Evolutionary conservation across 2,888 invertebrate species (phyloP).

Genomic region (Adelognathus sp.): DNA sequence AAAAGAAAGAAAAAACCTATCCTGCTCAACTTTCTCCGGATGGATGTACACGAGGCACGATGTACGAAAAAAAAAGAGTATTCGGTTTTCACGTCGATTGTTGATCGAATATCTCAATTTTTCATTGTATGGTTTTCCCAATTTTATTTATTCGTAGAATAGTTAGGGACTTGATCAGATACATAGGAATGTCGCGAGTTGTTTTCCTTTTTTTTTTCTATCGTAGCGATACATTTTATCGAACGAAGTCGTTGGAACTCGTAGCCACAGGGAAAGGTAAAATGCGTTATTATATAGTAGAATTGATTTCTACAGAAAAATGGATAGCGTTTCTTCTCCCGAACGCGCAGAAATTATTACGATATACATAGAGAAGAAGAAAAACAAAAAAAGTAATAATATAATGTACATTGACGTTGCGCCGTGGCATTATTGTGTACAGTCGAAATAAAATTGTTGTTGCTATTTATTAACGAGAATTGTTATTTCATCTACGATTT

Average conservation of each 20-base stretch:
- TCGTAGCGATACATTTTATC: neutral
- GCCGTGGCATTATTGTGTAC: conserved; percentile 57
- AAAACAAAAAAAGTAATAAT: too few species aligned
- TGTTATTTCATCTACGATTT: too few species aligned
- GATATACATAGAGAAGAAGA: too few species aligned
- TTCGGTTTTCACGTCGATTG: conserved; percentile 3
- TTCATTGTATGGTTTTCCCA: neutral
- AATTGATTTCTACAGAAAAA: conserved; percentile 22
- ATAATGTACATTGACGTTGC: conserved; percentile 53
- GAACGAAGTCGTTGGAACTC: neutral
- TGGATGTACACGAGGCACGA: conserved; percentile 1
- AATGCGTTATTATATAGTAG: neutral
- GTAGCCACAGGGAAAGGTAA: neutral
- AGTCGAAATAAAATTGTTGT: conserved; percentile 62
- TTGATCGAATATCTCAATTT: neutral
- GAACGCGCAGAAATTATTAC: conserved; percentile 13
- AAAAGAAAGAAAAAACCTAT: neutral
- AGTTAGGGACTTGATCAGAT: neutral
- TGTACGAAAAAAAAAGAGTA: neutral
- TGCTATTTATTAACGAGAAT: conserved; percentile 51
- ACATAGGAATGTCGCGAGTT: neutral
- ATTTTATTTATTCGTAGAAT: neutral
- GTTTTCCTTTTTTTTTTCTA: too few species aligned
- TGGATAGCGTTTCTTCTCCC: neutral
- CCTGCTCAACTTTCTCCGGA: conserved; percentile 13